Percentiles rank a stretch among this genome's conserved stretches.
phyloP scores from a whole-genome alignment of 2,113 vertebrate species.

The Haemorhous mexicanus region DNA sequence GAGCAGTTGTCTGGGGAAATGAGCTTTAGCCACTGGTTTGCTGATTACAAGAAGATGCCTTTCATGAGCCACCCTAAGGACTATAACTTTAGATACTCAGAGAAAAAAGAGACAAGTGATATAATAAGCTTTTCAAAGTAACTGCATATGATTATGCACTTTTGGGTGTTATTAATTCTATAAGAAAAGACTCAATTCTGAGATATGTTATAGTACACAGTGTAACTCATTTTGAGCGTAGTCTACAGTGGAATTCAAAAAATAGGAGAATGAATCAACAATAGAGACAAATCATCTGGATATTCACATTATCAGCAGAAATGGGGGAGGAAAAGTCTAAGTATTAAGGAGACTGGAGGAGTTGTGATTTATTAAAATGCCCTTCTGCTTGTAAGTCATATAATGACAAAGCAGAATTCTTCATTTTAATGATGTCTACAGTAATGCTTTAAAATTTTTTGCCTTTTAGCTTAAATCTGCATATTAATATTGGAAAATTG shows the following conservation, averaged over 20 bases:
- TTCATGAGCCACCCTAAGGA: not conserved
- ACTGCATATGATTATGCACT: not conserved
- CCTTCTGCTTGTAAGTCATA: not conserved
- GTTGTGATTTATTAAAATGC: not conserved
- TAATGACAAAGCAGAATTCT: not conserved
- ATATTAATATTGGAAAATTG: not conserved
- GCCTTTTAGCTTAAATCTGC: constrained; percentile 4
- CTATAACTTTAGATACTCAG: not conserved
- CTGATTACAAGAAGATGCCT: not conserved
- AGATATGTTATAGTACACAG: not conserved
- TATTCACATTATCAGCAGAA: not conserved
- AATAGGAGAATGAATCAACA: not conserved
- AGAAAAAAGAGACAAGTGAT: not conserved
- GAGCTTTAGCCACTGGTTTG: not conserved
- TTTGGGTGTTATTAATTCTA: not conserved
- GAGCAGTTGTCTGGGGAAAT: not conserved
- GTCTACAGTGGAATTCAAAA: not conserved
- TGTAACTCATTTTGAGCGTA: not conserved
- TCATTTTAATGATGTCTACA: not conserved
- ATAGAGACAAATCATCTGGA: not conserved
- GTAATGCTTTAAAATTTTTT: constrained; percentile 15
- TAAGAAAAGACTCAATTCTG: not conserved
- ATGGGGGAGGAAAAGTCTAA: not conserved
- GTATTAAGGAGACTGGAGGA: not conserved
- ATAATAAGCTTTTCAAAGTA: not conserved